These are phyloP conservation scores for Nerophis ophidion DNA, from an alignment of 2,113 vertebrate genomes.

Conservation along the genomic window DNA sequence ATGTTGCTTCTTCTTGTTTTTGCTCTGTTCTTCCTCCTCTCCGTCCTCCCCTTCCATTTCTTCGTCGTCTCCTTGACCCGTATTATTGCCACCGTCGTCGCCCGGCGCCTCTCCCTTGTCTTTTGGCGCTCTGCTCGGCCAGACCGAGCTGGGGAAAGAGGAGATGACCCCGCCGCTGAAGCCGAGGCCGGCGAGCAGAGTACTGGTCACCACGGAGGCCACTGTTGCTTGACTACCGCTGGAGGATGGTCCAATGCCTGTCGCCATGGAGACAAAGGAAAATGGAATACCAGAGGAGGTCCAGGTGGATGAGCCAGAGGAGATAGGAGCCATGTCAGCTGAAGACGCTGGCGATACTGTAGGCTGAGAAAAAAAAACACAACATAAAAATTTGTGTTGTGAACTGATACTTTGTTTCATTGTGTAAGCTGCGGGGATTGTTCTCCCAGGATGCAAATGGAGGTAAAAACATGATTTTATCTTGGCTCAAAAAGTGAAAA, in stretches of 20 bases:
- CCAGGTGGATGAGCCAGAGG: slow-evolving; percentile 96
- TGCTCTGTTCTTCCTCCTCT: slow-evolving; percentile 72
- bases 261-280: slow-evolving; percentile 97
- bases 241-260: slow-evolving; percentile 90
- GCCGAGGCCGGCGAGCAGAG: slow-evolving; percentile 87
- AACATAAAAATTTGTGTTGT: not conserved
- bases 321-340: slow-evolving; percentile 97
- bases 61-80: slow-evolving; percentile 64
- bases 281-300: slow-evolving; percentile 93
- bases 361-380: slow-evolving; percentile 68
- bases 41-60: slow-evolving; percentile 73
- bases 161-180: slow-evolving; percentile 89
- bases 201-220: slow-evolving; percentile 93
- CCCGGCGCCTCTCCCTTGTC: slow-evolving; percentile 67
- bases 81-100: slow-evolving; percentile 74
- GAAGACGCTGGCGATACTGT: slow-evolving; percentile 92
- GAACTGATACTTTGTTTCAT: not conserved
- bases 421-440: too few species aligned
- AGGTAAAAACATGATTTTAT: too few species aligned
- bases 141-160: slow-evolving; percentile 90
- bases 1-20: slow-evolving; percentile 63
- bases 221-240: slow-evolving; percentile 92
- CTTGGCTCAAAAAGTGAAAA: too few species aligned
- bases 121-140: slow-evolving; percentile 80
- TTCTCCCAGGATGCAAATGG: too few species aligned